Percentiles rank a stretch among this genome's conserved stretches.
Evolutionary conservation across 2,797 vertebrate genomes (phyloP).

Genomic region (Acipenser ruthenus): DNA sequence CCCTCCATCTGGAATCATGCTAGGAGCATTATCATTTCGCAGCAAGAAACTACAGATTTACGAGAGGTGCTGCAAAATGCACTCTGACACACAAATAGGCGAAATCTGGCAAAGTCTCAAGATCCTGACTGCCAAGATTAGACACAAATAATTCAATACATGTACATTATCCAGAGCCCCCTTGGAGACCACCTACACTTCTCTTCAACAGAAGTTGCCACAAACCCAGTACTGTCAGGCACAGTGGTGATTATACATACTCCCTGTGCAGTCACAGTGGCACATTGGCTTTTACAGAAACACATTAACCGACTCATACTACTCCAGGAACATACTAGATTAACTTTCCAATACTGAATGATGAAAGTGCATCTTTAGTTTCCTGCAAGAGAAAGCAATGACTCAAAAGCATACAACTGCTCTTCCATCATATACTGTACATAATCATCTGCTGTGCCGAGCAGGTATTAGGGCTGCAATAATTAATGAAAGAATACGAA

Average conservation of each 20-base stretch:
- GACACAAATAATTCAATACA: constrained; percentile 14
- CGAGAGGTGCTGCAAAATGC: neutral
- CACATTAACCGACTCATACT: neutral
- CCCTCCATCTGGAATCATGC: neutral
- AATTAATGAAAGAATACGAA: too few relatives aligned
- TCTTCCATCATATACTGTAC: too few relatives aligned
- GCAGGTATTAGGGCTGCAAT: too few relatives aligned
- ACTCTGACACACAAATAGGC: constrained; percentile 5
- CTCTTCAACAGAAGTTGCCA: constrained; percentile 6
- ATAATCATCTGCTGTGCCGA: too few relatives aligned
- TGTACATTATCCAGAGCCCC: neutral
- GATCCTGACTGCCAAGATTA: constrained; percentile 1
- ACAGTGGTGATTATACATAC: neutral
- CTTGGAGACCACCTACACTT: neutral
- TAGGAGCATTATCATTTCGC: neutral
- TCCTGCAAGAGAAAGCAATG: too few relatives aligned
- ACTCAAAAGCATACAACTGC: too few relatives aligned
- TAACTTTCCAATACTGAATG: too few relatives aligned
- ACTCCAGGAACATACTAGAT: too few relatives aligned
- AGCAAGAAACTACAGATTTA: neutral
- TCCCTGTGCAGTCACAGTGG: too few relatives aligned
- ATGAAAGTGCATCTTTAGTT: too few relatives aligned
- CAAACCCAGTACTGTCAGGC: neutral
- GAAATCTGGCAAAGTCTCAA: constrained; percentile 4
- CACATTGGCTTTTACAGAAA: neutral